phyloP scores from a whole-genome alignment of 2,888 invertebrate species.

The Cephus rjabovi region DNA sequence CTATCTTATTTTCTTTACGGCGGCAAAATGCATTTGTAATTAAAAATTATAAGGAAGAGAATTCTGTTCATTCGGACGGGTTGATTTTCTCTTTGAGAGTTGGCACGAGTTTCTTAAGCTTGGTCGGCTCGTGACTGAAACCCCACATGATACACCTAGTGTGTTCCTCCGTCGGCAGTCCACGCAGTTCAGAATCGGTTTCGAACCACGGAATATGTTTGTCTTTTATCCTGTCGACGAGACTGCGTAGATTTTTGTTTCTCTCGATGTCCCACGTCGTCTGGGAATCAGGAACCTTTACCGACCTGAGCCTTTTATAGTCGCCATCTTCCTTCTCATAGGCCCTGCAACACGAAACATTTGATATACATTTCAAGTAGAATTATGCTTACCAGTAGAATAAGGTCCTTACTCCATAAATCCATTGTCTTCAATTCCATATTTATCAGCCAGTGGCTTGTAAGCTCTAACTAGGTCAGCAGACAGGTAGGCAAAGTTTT shows the following conservation, averaged over 20 bases:
- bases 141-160: conserved; percentile 80
- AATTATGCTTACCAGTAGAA: neutral
- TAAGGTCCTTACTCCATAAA: conserved; percentile 38
- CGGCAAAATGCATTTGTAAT: neutral
- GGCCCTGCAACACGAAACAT: conserved; percentile 60
- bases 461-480: conserved; percentile 72
- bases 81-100: conserved; percentile 39
- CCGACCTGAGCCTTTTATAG: conserved; percentile 79
- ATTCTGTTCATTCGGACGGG: conserved; percentile 14
- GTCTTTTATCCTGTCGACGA: conserved; percentile 69
- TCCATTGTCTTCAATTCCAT: conserved; percentile 67
- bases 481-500: conserved; percentile 78
- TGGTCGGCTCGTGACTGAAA: conserved; percentile 78
- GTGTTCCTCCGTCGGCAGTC: conserved; percentile 78
- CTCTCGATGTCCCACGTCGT: conserved; percentile 83
- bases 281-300: conserved; percentile 69
- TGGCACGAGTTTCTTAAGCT: conserved; percentile 73
- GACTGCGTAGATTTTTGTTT: conserved; percentile 70
- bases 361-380: neutral
- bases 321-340: conserved; percentile 76
- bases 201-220: conserved; percentile 66
- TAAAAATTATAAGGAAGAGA: conserved; percentile 10
- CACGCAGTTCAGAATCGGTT: conserved; percentile 75
- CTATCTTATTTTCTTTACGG: neutral
- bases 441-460: conserved; percentile 69